Evolutionary conservation across 2,888 invertebrate species (phyloP).

Genomic region (Chouioia cunea): DNA sequence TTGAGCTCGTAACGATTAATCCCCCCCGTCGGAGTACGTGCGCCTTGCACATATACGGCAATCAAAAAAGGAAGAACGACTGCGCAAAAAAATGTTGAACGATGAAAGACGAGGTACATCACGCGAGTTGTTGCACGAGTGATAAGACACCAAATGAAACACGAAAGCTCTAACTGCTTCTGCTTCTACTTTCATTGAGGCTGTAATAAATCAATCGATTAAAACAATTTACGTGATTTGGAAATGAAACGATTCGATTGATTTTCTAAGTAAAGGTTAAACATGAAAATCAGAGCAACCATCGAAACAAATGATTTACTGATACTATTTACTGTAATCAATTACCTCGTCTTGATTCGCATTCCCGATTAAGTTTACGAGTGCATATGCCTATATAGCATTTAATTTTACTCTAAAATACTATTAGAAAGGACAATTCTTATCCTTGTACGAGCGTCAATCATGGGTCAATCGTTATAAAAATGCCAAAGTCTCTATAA

Average conservation of each 20-base stretch:
- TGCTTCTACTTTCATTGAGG: background rate
- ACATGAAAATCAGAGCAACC: too few species aligned
- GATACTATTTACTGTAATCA: too few species aligned
- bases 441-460: background rate
- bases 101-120: constrained; percentile 2
- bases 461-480: constrained; percentile 20
- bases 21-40: constrained; percentile 4
- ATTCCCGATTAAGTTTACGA: too few species aligned
- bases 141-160: constrained; percentile 24
- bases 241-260: too few species aligned
- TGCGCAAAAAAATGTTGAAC: background rate
- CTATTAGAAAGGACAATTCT: too few species aligned
- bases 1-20: constrained; percentile 27
- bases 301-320: too few species aligned
- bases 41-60: background rate
- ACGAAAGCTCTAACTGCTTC: constrained; percentile 2
- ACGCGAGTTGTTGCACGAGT: constrained; percentile 3
- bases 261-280: too few species aligned
- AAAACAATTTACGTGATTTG: background rate
- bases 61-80: background rate
- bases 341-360: too few species aligned
- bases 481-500: background rate
- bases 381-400: too few species aligned
- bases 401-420: too few species aligned
- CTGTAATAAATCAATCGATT: constrained; percentile 19